Percentiles rank a stretch among this genome's conserved stretches.
Conservation (phyloP, 2,797 vertebrate genomes). For the Siniperca undulata region DNA sequence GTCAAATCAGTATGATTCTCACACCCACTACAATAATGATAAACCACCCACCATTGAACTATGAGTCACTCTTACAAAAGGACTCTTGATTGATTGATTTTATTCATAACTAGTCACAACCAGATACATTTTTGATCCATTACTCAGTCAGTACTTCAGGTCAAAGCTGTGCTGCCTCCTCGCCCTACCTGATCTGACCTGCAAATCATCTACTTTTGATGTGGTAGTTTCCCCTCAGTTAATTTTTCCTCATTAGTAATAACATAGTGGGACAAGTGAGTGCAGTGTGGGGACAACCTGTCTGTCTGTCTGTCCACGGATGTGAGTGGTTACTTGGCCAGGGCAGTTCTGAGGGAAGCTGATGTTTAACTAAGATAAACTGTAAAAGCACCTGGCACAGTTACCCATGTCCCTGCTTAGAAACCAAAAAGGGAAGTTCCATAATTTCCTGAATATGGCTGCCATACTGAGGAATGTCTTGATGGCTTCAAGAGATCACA, state of each 20-base stretch:
- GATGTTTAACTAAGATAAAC: constrained; percentile 84
- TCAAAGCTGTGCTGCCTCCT: background rate
- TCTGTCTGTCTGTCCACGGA: background rate
- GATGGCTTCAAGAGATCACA: background rate
- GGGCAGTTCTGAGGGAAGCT: constrained; percentile 62
- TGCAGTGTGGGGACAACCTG: constrained; percentile 14
- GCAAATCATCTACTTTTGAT: background rate
- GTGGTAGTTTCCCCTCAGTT: background rate
- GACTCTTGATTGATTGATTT: no score
- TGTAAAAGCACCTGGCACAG: constrained; percentile 71
- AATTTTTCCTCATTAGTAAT: background rate
- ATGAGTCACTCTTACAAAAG: constrained; percentile 15
- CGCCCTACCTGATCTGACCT: background rate
- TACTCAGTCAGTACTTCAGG: background rate
- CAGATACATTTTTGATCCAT: background rate
- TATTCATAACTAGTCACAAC: constrained; percentile 1
- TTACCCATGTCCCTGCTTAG: constrained; percentile 17
- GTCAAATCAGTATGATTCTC: background rate
- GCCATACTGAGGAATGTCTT: constrained; percentile 5
- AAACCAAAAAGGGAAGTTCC: constrained; percentile 78
- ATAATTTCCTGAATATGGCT: constrained; percentile 63
- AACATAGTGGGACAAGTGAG: background rate
- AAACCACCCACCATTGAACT: background rate
- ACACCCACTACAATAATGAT: background rate
- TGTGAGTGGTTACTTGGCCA: background rate